phyloP scores from a whole-genome alignment of 2,888 invertebrate species.

The Campoplex capitator region DNA sequence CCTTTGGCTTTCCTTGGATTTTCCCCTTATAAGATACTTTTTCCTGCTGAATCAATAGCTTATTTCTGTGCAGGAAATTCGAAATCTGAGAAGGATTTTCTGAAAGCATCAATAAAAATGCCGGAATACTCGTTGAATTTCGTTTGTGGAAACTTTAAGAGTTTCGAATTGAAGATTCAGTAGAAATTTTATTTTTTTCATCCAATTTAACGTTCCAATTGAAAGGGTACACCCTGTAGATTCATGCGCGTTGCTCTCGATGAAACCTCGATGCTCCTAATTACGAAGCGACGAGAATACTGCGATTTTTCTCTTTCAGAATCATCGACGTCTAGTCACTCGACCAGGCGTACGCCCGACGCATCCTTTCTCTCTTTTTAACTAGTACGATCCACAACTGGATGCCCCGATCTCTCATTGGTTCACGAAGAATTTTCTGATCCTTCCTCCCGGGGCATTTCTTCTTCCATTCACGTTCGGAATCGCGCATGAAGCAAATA shows the following conservation, averaged over 20 bases:
- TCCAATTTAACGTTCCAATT: background rate
- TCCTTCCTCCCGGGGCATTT: constrained; percentile 24
- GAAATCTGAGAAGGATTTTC: background rate
- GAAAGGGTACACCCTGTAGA: background rate
- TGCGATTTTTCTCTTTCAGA: constrained; percentile 54
- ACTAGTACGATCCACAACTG: constrained; percentile 61
- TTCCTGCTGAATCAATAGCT: background rate
- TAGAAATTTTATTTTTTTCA: background rate
- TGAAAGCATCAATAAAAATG: background rate
- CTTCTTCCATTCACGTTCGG: constrained; percentile 43
- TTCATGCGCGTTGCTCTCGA: constrained; percentile 3
- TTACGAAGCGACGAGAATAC: constrained; percentile 65
- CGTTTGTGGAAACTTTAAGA: background rate
- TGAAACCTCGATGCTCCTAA: constrained; percentile 69
- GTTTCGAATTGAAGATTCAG: background rate
- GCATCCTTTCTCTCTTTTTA: constrained; percentile 2
- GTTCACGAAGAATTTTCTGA: constrained; percentile 43
- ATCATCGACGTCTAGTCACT: constrained; percentile 46
- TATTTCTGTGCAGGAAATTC: background rate
- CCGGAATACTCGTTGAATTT: background rate
- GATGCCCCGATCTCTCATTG: constrained; percentile 44
- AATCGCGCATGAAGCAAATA: constrained; percentile 49
- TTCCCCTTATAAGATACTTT: background rate
- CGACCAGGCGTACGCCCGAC: constrained; percentile 33
- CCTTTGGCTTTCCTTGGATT: background rate